Percentiles rank a stretch among this genome's conserved stretches.
Conservation (phyloP, 2,888 invertebrate species). For the Trichogramma dendrolimi region DNA sequence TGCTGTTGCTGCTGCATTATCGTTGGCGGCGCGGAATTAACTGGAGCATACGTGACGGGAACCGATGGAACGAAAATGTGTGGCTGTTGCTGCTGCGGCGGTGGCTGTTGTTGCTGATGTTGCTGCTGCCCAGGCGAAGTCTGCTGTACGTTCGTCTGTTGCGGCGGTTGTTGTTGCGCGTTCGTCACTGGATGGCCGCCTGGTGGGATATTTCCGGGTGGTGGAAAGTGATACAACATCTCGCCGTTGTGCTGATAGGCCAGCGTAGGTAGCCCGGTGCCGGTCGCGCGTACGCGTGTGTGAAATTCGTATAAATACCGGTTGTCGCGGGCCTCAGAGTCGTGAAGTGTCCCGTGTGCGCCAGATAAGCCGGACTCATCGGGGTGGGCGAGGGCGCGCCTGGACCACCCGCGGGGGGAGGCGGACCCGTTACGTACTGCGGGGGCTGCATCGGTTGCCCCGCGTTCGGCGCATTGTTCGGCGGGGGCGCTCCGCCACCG, state of each 20-base stretch:
- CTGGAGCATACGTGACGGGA: conserved; percentile 31
- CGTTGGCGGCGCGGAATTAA: conserved; percentile 31
- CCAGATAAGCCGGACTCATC: conserved; percentile 38
- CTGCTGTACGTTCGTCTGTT: not conserved
- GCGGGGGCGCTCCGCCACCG: no score
- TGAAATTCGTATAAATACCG: conserved; percentile 47
- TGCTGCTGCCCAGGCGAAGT: not conserved
- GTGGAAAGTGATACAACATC: conserved; percentile 50
- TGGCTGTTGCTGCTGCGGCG: conserved; percentile 38
- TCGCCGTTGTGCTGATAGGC: conserved; percentile 57
- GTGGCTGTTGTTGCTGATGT: conserved; percentile 10
- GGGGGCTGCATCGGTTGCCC: conserved; percentile 34
- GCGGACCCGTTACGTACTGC: conserved; percentile 41
- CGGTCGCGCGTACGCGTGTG: conserved; percentile 45
- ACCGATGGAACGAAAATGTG: conserved; percentile 11
- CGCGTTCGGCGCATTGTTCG: no score
- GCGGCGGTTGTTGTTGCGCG: no score
- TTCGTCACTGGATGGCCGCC: no score
- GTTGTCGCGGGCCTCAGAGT: conserved; percentile 41
- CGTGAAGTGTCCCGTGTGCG: conserved; percentile 48
- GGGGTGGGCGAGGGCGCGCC: conserved; percentile 30
- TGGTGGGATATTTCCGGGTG: conserved; percentile 31
- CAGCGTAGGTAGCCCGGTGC: conserved; percentile 18
- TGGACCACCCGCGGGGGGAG: conserved; percentile 44
- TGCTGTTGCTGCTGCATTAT: conserved; percentile 38